Evolutionary conservation across 1,140 invertebrate species (phyloP).

Genomic region (Drosophila fuyamai): DNA sequence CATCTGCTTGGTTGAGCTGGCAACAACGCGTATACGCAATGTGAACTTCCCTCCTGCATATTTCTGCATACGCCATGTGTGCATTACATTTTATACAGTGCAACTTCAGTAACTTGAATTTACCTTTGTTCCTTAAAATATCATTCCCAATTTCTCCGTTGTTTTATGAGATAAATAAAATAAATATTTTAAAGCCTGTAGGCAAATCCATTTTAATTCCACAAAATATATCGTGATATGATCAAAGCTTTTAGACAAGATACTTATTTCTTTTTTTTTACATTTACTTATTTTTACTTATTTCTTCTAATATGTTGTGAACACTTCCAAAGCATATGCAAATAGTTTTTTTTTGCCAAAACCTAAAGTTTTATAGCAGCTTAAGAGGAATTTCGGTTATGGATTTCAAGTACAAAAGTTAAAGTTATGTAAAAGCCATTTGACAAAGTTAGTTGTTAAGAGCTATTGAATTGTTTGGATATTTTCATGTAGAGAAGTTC

Average conservation of each 20-base stretch:
- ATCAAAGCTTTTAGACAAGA: no score
- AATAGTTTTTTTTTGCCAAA: not conserved
- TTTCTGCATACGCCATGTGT: conserved; percentile 54
- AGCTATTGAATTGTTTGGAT: not conserved
- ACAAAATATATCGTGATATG: no score
- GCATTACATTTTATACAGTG: conserved; percentile 24
- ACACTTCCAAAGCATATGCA: no score
- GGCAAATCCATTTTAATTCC: no score
- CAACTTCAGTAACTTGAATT: not conserved
- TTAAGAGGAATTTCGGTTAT: not conserved
- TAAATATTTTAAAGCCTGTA: no score
- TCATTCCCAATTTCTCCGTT: not conserved
- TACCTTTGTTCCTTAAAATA: not conserved
- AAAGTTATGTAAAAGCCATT: not conserved
- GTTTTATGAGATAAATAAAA: no score
- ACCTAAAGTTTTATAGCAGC: not conserved
- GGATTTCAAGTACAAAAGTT: not conserved
- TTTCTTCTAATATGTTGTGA: no score
- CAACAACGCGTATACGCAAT: conserved; percentile 52
- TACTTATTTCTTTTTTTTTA: no score
- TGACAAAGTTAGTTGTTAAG: not conserved
- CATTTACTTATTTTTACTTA: no score
- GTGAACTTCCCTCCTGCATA: conserved; percentile 43
- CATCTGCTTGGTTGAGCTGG: conserved; percentile 9
- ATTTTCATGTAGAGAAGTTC: not conserved